A percentile compares a stretch with the other conserved stretches of the same genome.
These are phyloP conservation scores for Aphis gossypii DNA, from an alignment of 1,140 invertebrate species.

Conservation along the genomic window DNA sequence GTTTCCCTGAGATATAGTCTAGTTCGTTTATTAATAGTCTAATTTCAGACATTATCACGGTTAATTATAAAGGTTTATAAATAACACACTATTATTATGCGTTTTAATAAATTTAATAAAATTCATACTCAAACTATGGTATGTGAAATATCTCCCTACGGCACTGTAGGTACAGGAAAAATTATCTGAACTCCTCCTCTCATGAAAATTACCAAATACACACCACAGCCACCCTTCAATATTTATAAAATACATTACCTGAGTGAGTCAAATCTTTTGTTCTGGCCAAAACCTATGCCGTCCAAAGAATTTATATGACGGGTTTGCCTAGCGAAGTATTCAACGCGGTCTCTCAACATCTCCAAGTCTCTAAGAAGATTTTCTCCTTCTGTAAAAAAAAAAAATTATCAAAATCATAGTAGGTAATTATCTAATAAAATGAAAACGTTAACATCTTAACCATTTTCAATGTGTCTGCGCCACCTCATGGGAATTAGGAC, in stretches of 20 bases:
- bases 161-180: too few species aligned
- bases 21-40: background rate
- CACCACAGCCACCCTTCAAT: too few species aligned
- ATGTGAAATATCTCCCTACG: too few species aligned
- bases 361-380: constrained; percentile 62
- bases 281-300: constrained; percentile 61
- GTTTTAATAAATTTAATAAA: too few species aligned
- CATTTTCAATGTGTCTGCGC: background rate
- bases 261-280: constrained; percentile 61
- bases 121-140: too few species aligned
- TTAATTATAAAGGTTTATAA: background rate
- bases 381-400: constrained; percentile 60
- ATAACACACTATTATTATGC: background rate
- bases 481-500: too few species aligned
- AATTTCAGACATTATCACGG: too few species aligned
- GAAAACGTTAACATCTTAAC: background rate
- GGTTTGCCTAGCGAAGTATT: constrained; percentile 53
- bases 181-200: too few species aligned
- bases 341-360: constrained; percentile 58
- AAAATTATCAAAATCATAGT: background rate
- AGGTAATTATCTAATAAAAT: background rate
- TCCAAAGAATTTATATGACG: constrained; percentile 61
- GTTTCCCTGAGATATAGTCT: too few species aligned
- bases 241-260: constrained; percentile 28
- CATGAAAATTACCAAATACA: too few species aligned